A percentile compares a stretch with the other conserved stretches of the same genome.
These are phyloP conservation scores for Sorex araneus DNA, from an alignment of 2,113 vertebrate species.

Conservation along the genomic window DNA sequence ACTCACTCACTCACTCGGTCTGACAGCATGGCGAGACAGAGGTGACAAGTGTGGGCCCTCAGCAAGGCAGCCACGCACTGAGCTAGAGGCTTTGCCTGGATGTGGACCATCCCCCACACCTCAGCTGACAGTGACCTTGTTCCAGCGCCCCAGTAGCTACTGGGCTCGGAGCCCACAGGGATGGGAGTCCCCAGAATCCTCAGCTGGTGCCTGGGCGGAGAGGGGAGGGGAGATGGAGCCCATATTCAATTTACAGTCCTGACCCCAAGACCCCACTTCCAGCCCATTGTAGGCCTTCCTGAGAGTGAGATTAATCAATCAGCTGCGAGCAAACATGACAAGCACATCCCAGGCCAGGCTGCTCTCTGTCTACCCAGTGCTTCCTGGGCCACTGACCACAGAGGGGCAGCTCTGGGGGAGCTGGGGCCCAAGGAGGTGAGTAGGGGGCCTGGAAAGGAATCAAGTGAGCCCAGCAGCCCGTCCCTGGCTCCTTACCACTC, in stretches of 20 bases:
- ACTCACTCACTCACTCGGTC: not conserved
- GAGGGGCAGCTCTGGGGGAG: not conserved
- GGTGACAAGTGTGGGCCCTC: no score
- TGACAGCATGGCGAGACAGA: no score
- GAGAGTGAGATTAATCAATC: conserved; percentile 94
- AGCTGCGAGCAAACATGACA: conserved; percentile 89
- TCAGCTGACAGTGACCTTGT: not conserved
- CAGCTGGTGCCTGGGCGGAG: not conserved
- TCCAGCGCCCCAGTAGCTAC: rapidly evolving
- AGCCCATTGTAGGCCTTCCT: conserved; percentile 83
- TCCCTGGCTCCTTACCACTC: not conserved
- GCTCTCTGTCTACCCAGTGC: not conserved
- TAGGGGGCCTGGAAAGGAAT: no score
- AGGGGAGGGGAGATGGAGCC: conserved; percentile 42
- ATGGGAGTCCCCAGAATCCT: not conserved
- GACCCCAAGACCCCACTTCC: conserved; percentile 84
- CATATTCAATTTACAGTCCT: conserved; percentile 93
- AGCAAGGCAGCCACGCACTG: not conserved
- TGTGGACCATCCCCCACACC: rapidly evolving
- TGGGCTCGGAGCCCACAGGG: not conserved
- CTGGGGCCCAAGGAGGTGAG: not conserved
- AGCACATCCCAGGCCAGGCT: conserved; percentile 86
- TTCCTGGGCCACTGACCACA: not conserved
- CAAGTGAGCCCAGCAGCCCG: rapidly evolving
- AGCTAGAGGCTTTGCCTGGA: rapidly evolving